Conservation (phyloP, 53 echinoderm and acorn worm species). For the Glandiceps talaboti region DNA sequence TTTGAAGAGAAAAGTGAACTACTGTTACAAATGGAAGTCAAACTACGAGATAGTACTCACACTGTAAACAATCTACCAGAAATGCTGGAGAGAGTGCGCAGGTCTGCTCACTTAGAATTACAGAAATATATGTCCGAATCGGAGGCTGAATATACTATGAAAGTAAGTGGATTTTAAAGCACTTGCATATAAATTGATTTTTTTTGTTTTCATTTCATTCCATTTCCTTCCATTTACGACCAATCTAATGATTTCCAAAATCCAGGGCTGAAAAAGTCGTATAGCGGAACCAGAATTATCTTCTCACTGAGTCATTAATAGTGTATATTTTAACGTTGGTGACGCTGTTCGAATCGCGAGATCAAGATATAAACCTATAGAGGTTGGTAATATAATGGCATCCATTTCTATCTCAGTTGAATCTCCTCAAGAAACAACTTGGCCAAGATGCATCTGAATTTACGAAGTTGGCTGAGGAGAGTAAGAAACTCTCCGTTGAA, state of each 20-base stretch:
- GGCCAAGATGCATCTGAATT: slow-evolving; percentile 66
- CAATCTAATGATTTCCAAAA: no score
- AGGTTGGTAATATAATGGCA: no score
- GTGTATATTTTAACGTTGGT: no score
- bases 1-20: slow-evolving; percentile 75
- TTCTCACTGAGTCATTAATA: no score
- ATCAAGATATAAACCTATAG: no score
- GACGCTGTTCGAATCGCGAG: no score
- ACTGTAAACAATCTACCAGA: slow-evolving; percentile 75
- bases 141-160: slow-evolving; percentile 56
- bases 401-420: slow-evolving; percentile 26
- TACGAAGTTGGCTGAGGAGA: slow-evolving; percentile 46
- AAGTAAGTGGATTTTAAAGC: no score
- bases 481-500: slow-evolving; percentile 42
- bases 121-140: slow-evolving; percentile 79
- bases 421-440: slow-evolving; percentile 78
- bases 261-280: no score
- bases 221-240: no score
- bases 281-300: no score
- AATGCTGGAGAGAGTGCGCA: slow-evolving; percentile 56
- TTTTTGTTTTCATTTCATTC: no score
- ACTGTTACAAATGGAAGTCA: slow-evolving; percentile 70
- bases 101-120: slow-evolving; percentile 54
- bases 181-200: no score
- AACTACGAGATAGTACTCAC: slow-evolving; percentile 69